These are phyloP conservation scores for Cottus gobio DNA, from an alignment of 2,113 vertebrate species.

Conservation along the genomic window DNA sequence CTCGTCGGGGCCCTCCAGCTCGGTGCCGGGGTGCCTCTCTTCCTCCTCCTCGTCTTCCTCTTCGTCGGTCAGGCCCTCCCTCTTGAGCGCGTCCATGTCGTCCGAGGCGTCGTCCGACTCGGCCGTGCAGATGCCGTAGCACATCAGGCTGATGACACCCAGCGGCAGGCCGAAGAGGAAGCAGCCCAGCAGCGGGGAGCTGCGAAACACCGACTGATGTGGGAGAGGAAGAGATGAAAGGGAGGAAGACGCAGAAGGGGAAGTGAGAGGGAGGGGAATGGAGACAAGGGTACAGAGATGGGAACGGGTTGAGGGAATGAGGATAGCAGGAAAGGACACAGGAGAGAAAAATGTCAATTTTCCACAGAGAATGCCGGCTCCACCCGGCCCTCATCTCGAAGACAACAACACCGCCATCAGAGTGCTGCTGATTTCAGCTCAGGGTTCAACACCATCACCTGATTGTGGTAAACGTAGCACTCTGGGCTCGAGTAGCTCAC, in stretches of 20 bases:
- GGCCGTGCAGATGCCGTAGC: slow-evolving; percentile 97
- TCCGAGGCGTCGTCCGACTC: slow-evolving; percentile 88
- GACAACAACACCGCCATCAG: too few species aligned
- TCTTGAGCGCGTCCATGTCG: slow-evolving; percentile 84
- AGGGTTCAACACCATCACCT: too few species aligned
- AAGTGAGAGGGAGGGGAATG: not conserved
- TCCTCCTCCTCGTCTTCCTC: slow-evolving; percentile 87
- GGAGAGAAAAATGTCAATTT: not conserved
- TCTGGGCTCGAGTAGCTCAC: too few species aligned
- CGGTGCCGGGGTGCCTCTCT: slow-evolving; percentile 74
- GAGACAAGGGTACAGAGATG: too few species aligned
- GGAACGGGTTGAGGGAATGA: not conserved
- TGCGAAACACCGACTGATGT: slow-evolving; percentile 94
- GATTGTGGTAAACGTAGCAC: too few species aligned
- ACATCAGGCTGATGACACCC: slow-evolving; percentile 99
- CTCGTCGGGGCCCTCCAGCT: slow-evolving; percentile 81
- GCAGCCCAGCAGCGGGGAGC: slow-evolving; percentile 95
- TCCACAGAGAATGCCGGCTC: too few species aligned
- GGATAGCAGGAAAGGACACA: not conserved
- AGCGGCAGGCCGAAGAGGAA: slow-evolving; percentile 97
- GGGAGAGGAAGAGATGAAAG: slow-evolving; percentile 29
- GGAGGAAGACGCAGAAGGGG: slow-evolving; percentile 14
- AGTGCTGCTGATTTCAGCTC: too few species aligned
- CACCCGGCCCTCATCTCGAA: too few species aligned
- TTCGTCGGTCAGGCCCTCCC: slow-evolving; percentile 85